A percentile compares a stretch with the other conserved stretches of the same genome.
phyloP scores from a whole-genome alignment of 2,113 vertebrate species.

The Phrynosoma platyrhinos region DNA sequence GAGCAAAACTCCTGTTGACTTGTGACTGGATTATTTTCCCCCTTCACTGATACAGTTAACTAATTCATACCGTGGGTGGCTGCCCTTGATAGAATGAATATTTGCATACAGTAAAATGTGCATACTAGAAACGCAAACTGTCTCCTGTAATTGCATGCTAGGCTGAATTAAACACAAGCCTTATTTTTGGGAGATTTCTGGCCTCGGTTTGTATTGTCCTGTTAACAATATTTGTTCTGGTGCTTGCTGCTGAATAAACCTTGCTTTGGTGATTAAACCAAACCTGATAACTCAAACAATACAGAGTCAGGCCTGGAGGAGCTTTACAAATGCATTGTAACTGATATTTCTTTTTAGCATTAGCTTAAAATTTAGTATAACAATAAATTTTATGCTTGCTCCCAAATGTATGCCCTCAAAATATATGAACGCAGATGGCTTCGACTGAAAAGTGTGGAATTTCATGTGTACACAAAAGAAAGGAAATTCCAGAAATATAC shows the following conservation, averaged over 20 bases:
- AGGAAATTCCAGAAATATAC: neutral
- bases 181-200: constrained; percentile 30
- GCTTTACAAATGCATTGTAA: constrained; percentile 33
- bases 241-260: constrained; percentile 47
- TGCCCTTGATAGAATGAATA: constrained; percentile 14
- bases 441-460: neutral
- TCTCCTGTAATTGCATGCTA: constrained; percentile 38
- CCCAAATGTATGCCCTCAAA: neutral
- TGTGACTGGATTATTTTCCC: neutral
- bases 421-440: neutral
- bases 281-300: constrained; percentile 33
- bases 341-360: constrained; percentile 17
- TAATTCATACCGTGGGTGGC: neutral
- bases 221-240: constrained; percentile 50
- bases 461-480: neutral
- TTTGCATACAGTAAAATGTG: constrained; percentile 15
- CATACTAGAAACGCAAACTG: constrained; percentile 23
- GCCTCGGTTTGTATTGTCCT: constrained; percentile 14
- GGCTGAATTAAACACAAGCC: constrained; percentile 40
- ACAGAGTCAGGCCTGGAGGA: constrained; percentile 8
- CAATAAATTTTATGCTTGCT: neutral
- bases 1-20: neutral
- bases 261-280: neutral
- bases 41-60: constrained; percentile 17
- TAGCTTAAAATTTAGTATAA: neutral